Base-by-base conservation (phyloP, 1,140 invertebrate species). In the Bombus impatiens region DNA sequence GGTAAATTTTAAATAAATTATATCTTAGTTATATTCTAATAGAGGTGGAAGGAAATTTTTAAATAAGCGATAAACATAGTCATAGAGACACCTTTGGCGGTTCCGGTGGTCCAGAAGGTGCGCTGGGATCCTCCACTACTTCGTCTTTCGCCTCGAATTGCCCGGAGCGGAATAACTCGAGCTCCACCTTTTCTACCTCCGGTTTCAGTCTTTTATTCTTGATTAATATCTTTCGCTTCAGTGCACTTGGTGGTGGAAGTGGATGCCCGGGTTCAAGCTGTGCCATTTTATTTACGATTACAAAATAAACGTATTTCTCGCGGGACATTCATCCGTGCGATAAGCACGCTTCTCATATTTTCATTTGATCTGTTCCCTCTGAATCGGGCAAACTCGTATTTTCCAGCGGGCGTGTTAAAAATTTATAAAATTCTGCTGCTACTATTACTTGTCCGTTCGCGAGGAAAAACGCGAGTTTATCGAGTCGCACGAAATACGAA, bases 181-280 rank as follows among this genome's bases (percentile, higher is more conserved):
- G 94, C 93, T 99, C 98, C 78, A 97, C 97, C 94, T 99, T 99
- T 95, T 99, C 99, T 28, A 99, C 98, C 94, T 99, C 99, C 0
- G 98, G 97, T 94, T 99, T 99, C 74, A 99, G 95, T 72, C 99
- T 96, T 95, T 99, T 99, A 95, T 99, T 99, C 95, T 99, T 99
- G 78, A 99, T 99, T 67, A 99, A 95, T 93, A 99, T 99, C 96
- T 99, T 99, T 35, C 97, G 95, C 93, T 99, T 98, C 10, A 99
- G 95, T 18, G 96, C 95, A 91, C 96, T 98, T 0, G 99, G 99
- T 12, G 98, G 98, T n/a, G 99, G 99, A 37, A 99, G 95, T 0
- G 97, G 96, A 22, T 96, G 95, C 32, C 98, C 98, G 1, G 98
- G 97, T 88, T 99, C 98, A 78, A 99, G 95, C 98, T 97, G 91